phyloP scores from a whole-genome alignment of 92 coral and sea anemone genomes.

The Diadumene lineata region DNA sequence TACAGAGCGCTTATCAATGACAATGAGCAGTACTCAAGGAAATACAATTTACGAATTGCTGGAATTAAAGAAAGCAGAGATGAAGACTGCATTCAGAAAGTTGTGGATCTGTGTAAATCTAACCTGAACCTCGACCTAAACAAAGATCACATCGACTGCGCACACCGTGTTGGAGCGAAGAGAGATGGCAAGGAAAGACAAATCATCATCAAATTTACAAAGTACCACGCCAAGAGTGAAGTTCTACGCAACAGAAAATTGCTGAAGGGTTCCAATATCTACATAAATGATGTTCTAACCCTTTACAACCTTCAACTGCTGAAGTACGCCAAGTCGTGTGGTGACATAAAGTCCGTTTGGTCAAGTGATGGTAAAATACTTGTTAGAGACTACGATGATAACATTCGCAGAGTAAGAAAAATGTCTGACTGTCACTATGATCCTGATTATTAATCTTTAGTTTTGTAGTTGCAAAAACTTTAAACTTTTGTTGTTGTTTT shows the following conservation, averaged over 20 bases:
- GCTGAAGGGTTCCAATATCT: slow-evolving; percentile 41
- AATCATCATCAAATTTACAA: slow-evolving; percentile 27
- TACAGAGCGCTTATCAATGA: slow-evolving; percentile 13
- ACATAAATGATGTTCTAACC: slow-evolving; percentile 40
- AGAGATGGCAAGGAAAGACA: slow-evolving; percentile 13
- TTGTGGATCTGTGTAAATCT: not conserved
- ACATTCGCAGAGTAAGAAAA: not conserved
- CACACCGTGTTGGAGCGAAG: not conserved
- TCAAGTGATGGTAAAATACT: slow-evolving; percentile 18
- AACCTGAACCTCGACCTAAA: not conserved
- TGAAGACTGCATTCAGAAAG: slow-evolving; percentile 6
- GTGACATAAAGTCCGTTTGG: slow-evolving; percentile 6
- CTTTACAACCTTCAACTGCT: slow-evolving; percentile 11
- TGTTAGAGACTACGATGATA: slow-evolving; percentile 1
- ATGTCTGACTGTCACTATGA: slow-evolving; percentile 2
- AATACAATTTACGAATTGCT: slow-evolving; percentile 4
- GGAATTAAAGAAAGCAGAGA: not conserved
- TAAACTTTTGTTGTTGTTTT: not conserved
- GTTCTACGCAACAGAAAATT: slow-evolving; percentile 19
- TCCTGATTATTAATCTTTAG: not conserved
- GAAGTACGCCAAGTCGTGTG: slow-evolving; percentile 9
- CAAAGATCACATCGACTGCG: not conserved
- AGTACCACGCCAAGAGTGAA: slow-evolving; percentile 6
- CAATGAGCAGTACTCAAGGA: slow-evolving; percentile 11
- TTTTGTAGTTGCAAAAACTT: slow-evolving; percentile 1